phyloP scores from a whole-genome alignment of 2,888 invertebrate species.

The Calameuta pallipes region DNA sequence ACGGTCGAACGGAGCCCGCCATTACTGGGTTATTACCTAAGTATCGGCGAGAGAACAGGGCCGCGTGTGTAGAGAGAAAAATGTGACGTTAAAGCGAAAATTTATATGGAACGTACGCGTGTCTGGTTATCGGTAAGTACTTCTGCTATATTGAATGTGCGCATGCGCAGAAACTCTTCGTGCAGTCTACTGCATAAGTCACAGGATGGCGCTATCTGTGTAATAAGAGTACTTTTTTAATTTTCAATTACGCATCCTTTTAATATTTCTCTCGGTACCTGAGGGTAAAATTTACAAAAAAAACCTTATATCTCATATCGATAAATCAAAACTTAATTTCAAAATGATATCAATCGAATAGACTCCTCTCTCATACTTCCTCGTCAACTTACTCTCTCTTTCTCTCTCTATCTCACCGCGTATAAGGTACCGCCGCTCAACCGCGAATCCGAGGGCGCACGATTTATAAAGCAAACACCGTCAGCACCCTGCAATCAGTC shows the following conservation, averaged over 20 bases:
- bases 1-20: constrained; percentile 49
- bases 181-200: background rate
- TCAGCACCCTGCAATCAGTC: constrained; percentile 62
- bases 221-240: background rate
- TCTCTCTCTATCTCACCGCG: constrained; percentile 15
- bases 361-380: constrained; percentile 20
- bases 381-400: constrained; percentile 15
- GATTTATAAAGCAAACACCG: constrained; percentile 66
- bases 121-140: background rate
- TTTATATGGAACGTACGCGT: background rate
- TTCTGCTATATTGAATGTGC: background rate
- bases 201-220: background rate
- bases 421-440: constrained; percentile 20
- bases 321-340: constrained; percentile 57
- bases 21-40: constrained; percentile 63
- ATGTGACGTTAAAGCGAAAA: background rate
- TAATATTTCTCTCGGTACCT: background rate
- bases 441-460: constrained; percentile 39
- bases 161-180: background rate
- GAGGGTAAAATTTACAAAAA: background rate
- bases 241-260: background rate
- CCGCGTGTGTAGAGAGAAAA: constrained; percentile 14
- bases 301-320: constrained; percentile 16
- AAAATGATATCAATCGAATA: constrained; percentile 52
- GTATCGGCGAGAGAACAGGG: constrained; percentile 50